Percentiles rank a stretch among this genome's conserved stretches.
Evolutionary conservation across 1,140 invertebrate genomes (phyloP).

Genomic region (Mycetomoellerius zeteki): DNA sequence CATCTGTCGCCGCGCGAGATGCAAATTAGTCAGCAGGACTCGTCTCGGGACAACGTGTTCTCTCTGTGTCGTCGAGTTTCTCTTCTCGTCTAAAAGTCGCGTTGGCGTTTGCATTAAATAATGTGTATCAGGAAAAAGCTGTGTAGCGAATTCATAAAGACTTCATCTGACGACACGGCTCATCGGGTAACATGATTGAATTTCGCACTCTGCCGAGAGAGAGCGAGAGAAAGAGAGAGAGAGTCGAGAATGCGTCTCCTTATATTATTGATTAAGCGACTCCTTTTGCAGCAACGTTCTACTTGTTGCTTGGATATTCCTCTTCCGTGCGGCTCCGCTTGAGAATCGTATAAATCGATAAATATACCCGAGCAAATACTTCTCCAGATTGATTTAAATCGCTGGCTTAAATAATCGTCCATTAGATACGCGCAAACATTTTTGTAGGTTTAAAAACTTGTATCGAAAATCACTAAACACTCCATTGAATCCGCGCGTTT

Average conservation of each 20-base stretch:
- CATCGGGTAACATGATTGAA: constrained; percentile 3
- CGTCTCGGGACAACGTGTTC: constrained; percentile 27
- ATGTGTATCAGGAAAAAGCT: constrained; percentile 11
- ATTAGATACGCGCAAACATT: neutral
- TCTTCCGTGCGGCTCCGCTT: constrained; percentile 9
- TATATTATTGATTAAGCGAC: constrained; percentile 50
- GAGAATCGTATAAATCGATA: constrained; percentile 1
- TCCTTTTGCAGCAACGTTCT: constrained; percentile 1
- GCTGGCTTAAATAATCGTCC: neutral
- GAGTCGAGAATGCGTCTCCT: neutral
- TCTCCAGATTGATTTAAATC: neutral
- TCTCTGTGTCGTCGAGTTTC: neutral
- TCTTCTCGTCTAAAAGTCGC: constrained; percentile 1
- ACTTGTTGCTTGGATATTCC: constrained; percentile 44
- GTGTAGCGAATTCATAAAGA: neutral
- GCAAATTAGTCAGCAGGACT: constrained; percentile 71
- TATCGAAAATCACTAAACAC: neutral
- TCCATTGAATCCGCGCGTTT: neutral
- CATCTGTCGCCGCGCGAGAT: constrained; percentile 74
- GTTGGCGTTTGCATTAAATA: neutral
- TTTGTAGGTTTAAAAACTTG: neutral
- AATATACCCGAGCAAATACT: constrained; percentile 8
- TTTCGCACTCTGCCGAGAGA: neutral
- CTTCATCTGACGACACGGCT: neutral
- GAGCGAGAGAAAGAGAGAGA: no score